Evolutionary conservation across 2,888 invertebrate genomes (phyloP).

Genomic region (Bhutanitis thaidina): DNA sequence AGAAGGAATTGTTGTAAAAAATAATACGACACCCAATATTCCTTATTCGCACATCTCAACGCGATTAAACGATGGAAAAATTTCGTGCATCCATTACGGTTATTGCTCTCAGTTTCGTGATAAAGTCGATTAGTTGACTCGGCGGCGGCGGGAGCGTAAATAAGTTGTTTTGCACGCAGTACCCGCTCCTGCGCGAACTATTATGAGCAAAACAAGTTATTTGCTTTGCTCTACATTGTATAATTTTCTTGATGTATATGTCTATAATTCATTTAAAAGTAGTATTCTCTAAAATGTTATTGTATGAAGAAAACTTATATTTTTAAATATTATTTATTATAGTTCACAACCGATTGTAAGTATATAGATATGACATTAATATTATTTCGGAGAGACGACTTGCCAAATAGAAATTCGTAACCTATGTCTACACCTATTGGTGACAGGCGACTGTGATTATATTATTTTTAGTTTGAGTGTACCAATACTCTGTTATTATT

Average conservation of each 20-base stretch:
- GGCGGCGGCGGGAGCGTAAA: slow-evolving; percentile 8
- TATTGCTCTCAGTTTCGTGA: slow-evolving; percentile 17
- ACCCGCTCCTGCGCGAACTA: background rate
- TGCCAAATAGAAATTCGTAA: too few species aligned
- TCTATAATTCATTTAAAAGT: too few species aligned
- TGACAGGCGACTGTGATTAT: too few species aligned
- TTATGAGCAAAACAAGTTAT: slow-evolving; percentile 20
- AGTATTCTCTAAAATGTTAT: too few species aligned
- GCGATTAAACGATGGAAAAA: slow-evolving; percentile 5
- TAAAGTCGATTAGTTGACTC: slow-evolving; percentile 12
- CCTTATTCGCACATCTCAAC: background rate
- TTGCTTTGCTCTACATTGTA: background rate
- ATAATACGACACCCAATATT: background rate
- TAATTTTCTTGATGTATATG: background rate
- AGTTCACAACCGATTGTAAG: too few species aligned
- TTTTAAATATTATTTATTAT: background rate
- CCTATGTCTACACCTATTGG: too few species aligned
- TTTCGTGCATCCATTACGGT: slow-evolving; percentile 14
- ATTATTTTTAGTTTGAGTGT: too few species aligned
- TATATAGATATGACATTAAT: too few species aligned
- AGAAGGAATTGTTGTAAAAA: too few species aligned
- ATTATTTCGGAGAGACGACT: too few species aligned
- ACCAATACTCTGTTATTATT: too few species aligned
- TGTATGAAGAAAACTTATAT: too few species aligned
- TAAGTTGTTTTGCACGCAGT: slow-evolving; percentile 19